Conservation (phyloP, 2,113 vertebrate species). For the Vulpes vulpes region DNA sequence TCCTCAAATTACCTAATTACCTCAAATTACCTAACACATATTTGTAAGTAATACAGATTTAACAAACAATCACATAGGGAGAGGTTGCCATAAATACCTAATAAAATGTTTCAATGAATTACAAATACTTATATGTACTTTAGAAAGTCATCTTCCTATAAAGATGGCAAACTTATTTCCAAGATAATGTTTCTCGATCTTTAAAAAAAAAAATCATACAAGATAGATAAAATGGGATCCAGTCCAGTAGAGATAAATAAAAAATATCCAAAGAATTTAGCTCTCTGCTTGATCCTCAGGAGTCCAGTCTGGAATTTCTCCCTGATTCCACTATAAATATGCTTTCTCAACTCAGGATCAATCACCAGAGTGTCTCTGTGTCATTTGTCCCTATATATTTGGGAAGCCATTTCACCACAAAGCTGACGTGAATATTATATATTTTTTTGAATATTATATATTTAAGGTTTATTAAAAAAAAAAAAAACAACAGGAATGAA, state of each 20-base stretch:
- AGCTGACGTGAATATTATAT: neutral
- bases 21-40: neutral
- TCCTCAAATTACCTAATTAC: neutral
- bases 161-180: neutral
- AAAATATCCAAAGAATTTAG: neutral
- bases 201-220: neutral
- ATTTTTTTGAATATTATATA: neutral
- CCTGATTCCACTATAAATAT: neutral
- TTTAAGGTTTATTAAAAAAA: neutral
- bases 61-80: neutral
- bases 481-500: neutral
- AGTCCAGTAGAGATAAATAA: neutral
- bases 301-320: neutral
- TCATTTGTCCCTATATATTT: neutral
- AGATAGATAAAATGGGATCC: neutral
- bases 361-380: neutral
- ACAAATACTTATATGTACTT: constrained; percentile 51
- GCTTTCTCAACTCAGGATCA: neutral
- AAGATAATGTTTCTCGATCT: neutral
- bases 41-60: neutral
- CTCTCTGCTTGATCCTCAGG: neutral
- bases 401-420: neutral
- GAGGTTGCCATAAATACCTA: neutral
- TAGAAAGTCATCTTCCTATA: neutral
- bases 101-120: neutral